Evolutionary conservation across 2,888 invertebrate species (phyloP), one percentile per base, ranked within the genome.

Genomic region (Laspeyria flexula): DNA sequence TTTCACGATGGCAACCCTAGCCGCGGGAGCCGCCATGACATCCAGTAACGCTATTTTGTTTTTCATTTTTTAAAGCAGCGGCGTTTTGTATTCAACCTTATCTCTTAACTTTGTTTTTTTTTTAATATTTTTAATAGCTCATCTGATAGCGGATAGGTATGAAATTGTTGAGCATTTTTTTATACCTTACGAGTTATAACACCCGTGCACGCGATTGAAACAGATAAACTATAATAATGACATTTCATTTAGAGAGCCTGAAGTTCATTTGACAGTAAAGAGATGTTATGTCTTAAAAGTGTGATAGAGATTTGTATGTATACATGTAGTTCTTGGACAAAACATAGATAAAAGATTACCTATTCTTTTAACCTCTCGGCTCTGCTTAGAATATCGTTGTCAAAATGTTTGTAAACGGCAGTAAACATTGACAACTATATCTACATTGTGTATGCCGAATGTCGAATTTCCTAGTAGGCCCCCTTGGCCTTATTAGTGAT

Each of bases 51-150:
- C 56, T 58, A 60, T 69, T 55, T 68, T 69, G 33, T 50, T 66
- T 70, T 54, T n/a, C 57, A 44, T 34, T 51, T 60, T 65, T 55
- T 57, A 51, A 57, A 29, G 46, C 45, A 49, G 52, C 48, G 48
- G 56, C 71, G 55, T 72, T 71, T 73, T 73, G 69, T 72, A 60
- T 44, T 38, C 56, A 50, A 43, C 49, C 58, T 70, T 71, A 73
- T 71, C 73, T 49, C 58, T 45, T 57, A 55, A 60, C 49, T 58
- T 55, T 55, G 45, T 55, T 54, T 64, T 25, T 61, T 50, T 65
- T 65, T 60, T 55, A 46, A 61, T 57, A 58, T 55, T 60, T 67
- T 72, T 67, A 71, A 70, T 67, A 63, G 57, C 56, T 25, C 52
- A 64, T 68, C 55, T 48, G 55, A 60, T 65, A 65, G 65, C 55